Conservation (phyloP, 2,797 vertebrate genomes). For the Eospalax fontanierii region DNA sequence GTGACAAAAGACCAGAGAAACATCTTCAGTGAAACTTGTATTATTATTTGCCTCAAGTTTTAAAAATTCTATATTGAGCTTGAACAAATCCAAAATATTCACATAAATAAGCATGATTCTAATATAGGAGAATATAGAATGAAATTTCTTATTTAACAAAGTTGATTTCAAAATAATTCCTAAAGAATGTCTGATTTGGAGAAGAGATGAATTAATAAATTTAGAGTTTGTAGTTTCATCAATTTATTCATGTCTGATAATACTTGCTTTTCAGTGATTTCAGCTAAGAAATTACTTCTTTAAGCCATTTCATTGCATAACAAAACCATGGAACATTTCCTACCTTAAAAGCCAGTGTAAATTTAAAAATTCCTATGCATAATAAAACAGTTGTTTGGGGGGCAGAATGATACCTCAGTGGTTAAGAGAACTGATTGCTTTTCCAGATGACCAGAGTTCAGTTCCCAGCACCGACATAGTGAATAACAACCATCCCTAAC, state of each 20-base stretch:
- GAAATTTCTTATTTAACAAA: not conserved
- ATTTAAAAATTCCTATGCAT: not conserved
- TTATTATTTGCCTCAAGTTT: not conserved
- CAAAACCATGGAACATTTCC: not conserved
- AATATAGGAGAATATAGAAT: not conserved
- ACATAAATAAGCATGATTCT: not conserved
- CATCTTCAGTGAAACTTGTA: not conserved
- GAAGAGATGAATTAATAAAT: not conserved
- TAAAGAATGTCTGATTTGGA: not conserved
- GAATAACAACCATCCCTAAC: no score
- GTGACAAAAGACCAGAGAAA: not conserved
- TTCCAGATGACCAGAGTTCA: no score
- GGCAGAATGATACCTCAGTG: no score
- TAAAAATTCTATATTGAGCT: not conserved
- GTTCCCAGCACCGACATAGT: no score
- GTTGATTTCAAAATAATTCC: not conserved
- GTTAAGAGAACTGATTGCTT: no score
- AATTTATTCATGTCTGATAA: not conserved
- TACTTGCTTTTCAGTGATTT: not conserved
- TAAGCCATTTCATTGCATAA: not conserved
- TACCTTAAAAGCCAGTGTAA: not conserved
- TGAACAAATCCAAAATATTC: not conserved
- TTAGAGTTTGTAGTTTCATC: not conserved
- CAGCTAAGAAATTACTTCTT: not conserved
- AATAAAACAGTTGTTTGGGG: no score